These are phyloP conservation scores for Todiramphus saurophagus DNA, from an alignment of 2,113 vertebrate genomes.

Conservation along the genomic window DNA sequence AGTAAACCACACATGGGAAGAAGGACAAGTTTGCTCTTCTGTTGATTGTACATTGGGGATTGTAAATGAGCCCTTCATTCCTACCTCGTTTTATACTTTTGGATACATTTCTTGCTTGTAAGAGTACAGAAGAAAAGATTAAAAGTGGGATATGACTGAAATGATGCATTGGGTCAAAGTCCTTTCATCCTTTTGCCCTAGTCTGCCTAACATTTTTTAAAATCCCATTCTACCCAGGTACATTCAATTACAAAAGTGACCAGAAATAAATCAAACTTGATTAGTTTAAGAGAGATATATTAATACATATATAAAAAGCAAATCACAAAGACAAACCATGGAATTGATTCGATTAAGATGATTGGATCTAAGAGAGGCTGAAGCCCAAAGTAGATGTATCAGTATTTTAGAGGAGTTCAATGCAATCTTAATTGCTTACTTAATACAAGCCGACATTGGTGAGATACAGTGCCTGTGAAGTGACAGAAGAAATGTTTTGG, in stretches of 20 bases:
- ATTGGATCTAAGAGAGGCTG: slow-evolving; percentile 16
- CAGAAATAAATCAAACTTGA: slow-evolving; percentile 51
- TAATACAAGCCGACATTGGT: slow-evolving; percentile 31
- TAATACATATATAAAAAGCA: background rate
- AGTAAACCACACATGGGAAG: background rate
- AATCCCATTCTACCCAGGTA: slow-evolving; percentile 30
- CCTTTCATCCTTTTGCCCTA: slow-evolving; percentile 45
- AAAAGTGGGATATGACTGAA: background rate
- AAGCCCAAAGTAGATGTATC: background rate
- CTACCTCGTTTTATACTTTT: slow-evolving; percentile 35
- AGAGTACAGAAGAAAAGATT: background rate
- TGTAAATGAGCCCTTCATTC: slow-evolving; percentile 30
- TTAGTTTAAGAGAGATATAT: background rate
- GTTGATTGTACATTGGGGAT: background rate
- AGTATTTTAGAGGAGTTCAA: background rate
- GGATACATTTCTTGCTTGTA: background rate
- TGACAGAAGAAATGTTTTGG: slow-evolving; percentile 71
- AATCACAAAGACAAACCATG: background rate
- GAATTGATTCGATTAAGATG: slow-evolving; percentile 5
- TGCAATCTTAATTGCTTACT: slow-evolving; percentile 45
- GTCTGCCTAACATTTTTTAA: background rate
- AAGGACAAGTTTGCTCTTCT: background rate
- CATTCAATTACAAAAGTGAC: slow-evolving; percentile 52
- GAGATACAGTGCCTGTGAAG: slow-evolving; percentile 74
- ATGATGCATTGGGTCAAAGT: background rate